Evolutionary conservation across 2,888 invertebrate genomes (phyloP), one percentile per base, ranked within the genome.

Genomic region (Resseliella maxima): DNA sequence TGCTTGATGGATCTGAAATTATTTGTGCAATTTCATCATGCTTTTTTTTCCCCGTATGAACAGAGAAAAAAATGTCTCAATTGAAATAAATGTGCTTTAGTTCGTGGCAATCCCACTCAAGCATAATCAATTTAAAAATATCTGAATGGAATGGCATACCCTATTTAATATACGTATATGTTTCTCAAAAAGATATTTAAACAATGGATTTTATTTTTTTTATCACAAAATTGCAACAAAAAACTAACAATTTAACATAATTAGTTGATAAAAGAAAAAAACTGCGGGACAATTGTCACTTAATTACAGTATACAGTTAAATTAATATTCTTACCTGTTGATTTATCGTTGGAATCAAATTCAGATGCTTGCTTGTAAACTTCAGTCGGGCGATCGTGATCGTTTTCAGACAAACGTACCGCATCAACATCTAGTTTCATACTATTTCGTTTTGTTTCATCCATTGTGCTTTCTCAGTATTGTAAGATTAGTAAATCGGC

Each of bases 331-430:
- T 50, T 12, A 85, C 46, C 85, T 54, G 35, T 50, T 27, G 50
- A 85, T 35, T 54, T 85, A 35, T 85, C 85, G 50, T 83, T 83
- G 21, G 85, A 50, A 50, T 93, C 93, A 88, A 92, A 89, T 88
- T 94, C 94, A 87, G 93, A 92, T 88, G 94, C 92, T 83, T 92
- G 91, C 89, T 93, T 94, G 89, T 94, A 94, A 54, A 92, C 89
- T 64, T 91, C 89, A 64, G 88, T 87, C 27, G 89, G 88, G 86
- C 89, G 88, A 87, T 88, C 89, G 86, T 86, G 88, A 86, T 86
- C 85, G 18, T 38, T 85, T 85, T 85, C 36, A 59, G 81, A 64
- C 45, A 86, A 83, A 5, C 87, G 86, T 18, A 86, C 86, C 6
- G 85, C 88, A 41, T 87, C 88, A 81, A 88, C 88, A 87, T 88